These are phyloP conservation scores for Neosalanx taihuensis DNA, from an alignment of 2,797 vertebrate genomes.

Conservation along the genomic window DNA sequence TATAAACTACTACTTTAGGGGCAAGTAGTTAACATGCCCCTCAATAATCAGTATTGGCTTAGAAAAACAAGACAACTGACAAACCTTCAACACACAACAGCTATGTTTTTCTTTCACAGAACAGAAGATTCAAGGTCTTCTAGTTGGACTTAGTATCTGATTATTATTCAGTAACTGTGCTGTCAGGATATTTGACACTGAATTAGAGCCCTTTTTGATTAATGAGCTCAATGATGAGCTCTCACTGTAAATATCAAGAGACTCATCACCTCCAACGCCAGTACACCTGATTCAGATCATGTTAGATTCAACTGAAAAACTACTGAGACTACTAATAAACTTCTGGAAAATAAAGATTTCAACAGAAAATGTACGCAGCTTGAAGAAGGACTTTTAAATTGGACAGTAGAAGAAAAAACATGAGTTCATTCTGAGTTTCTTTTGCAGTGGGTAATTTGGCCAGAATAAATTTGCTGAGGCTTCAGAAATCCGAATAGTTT, in stretches of 20 bases:
- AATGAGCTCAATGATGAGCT: conserved; percentile 73
- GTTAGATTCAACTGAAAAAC: conserved; percentile 71
- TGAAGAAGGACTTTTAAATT: conserved; percentile 57
- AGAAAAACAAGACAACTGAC: background rate
- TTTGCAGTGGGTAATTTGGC: conserved; percentile 46
- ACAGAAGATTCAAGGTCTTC: conserved; percentile 32
- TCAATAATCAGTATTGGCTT: background rate
- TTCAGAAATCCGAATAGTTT: conserved; percentile 27
- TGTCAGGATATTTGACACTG: conserved; percentile 65
- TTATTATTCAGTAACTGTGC: conserved; percentile 62
- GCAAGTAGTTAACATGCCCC: background rate
- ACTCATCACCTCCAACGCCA: conserved; percentile 66
- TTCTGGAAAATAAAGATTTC: conserved; percentile 74
- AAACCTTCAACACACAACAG: conserved; percentile 9
- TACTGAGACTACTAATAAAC: conserved; percentile 17
- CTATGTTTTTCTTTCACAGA: conserved; percentile 27
- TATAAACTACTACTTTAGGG: background rate
- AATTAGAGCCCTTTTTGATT: conserved; percentile 72
- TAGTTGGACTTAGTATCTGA: conserved; percentile 52
- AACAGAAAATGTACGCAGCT: conserved; percentile 65
- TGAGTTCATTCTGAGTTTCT: conserved; percentile 57
- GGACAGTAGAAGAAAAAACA: conserved; percentile 63
- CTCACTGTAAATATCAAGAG: conserved; percentile 72
- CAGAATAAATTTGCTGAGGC: conserved; percentile 43
- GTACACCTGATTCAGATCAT: conserved; percentile 69